Evolutionary conservation across 2,113 vertebrate genomes (phyloP), one percentile per base, ranked within the genome.

Genomic region (Aspiorhynchus laticeps): DNA sequence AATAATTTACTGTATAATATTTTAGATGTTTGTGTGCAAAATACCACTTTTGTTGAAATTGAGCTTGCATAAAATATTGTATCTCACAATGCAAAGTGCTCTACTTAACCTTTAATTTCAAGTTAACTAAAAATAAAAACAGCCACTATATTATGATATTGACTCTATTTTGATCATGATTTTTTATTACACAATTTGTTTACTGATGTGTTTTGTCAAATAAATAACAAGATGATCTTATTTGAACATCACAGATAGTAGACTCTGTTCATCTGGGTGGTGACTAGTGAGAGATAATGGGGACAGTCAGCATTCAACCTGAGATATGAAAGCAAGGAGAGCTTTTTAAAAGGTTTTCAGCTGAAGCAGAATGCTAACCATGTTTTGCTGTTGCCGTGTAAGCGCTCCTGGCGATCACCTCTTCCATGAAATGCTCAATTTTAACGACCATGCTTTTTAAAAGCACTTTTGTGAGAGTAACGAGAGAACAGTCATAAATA

Each of bases 371-470:
- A 89, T 15, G 76, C n/a, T 28, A 73, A 73, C 15, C 65, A 24
- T 51, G 24, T 65, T 21, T 82, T 51, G 38, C 74, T 84, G 46
- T 78, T 86, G 41, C 79, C 38, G 6, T 59, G 69, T 85, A 51
- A 67, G 71, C 26, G 53, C 82, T 85, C 6, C 53, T 7, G 67
- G 85, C 87, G 19, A 83, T 88, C 31, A 28, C 51, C 33, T 53
- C 48, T 48, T 61, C 43, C 63, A 63, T 46, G 53, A 74, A 89
- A 80, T 56, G 76, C 69, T 80, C 2, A 43, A 80, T 82, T 90
- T 85, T 89, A 88, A 89, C 11, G 53, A 85, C 82, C n/a, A n/a
- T 67, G 17, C 80, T 36, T 83, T 88, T 89, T 83, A 87, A 91
- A 87, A 78, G 28, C 63, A 67, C 71, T 82, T 89, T 89, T 78